Evolutionary conservation across 30 jellyfish, hydroid and myxozoan genomes (phyloP), one percentile per base, ranked within the genome.

Genomic region (Cassiopea xamachana): DNA sequence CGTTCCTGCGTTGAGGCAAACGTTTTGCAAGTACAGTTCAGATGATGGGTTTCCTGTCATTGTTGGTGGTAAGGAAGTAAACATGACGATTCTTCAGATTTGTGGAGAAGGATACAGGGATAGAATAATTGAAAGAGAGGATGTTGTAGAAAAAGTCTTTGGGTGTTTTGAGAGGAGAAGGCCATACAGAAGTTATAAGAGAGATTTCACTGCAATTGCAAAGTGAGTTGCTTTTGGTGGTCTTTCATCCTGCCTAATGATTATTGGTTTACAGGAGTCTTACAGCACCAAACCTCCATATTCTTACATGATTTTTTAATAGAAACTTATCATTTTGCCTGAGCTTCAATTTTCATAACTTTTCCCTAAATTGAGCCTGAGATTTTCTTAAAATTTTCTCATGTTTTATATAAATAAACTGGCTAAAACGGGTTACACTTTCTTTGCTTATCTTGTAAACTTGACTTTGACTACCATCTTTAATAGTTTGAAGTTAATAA

Each of bases 101-200:
- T 82, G 90, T 71, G 90, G 90, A 7, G 90, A 78, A 72, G 95
- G 90, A 1, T 88, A 75, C 82, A 51, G 71, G 58, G 79, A 82
- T 12, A 68, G 87, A 64, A 18, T 43, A 7, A 69, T 80, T 58
- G 44, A 50, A 69, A 47, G 12, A 49, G 70, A 1, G 46, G 4
- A 67, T 1, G 58, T 68, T 0, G 17, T 15, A 27, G 60, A 86
- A 58, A 43, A 69, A 10, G 39, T 47, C 14, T 10, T 45, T 0
- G 73, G 50, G 15, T 18, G 19, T 71, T 71, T 71, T 27, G 15
- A 19, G 15, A 48, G 47, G 13, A 68, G 60, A 2, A 19, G 49
- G 13, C 70, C 68, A 27, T 18, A 47, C 43, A 17, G n/a, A 78
- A 88, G 95, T 75, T 77, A 77, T 74, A 88, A 70, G 46, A 88